Base-by-base conservation (phyloP, 2,888 invertebrate species). In the Campopleginae sp. region DNA sequence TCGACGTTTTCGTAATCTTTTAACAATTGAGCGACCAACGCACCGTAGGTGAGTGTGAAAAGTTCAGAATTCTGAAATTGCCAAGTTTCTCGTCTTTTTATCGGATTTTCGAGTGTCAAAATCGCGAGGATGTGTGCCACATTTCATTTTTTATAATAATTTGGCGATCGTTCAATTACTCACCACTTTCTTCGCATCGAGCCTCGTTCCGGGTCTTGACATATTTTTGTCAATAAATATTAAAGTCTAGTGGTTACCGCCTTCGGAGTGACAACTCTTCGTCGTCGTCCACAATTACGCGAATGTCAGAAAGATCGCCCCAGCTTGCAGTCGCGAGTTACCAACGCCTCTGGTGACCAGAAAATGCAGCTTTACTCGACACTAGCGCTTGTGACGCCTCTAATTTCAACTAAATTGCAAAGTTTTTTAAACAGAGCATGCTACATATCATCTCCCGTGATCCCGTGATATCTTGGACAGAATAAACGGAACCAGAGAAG, bases 1-100 rank as follows among this genome's bases (percentile, higher is more conserved):
- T 99, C 99, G 6, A 98, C 96, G 94, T 98, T 98, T 93, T 99
- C 99, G 90, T 97, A 97, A 93, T 99, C 99, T 94, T 98, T 98
- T 27, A 99, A 94, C 95, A 99, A 96, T 95, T 99, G 99, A 2
- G 99, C 97, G 0, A 99, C 99, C 85, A 99, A 94, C 3, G 99
- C 98, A 61, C 99, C 99, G 94, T 99, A 99, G 0, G 99, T 99
- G 71, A 99, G 95, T 7, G 99, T 98, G 89, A 99, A 97, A 82
- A 99, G 95, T 94, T 99, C 99, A 0, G 98, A 98, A 94, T 98
- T 99, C 98, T 98, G 94, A 70, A 94, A 95, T 90, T 38, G 0
- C 61, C 23, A 74, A 58, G 31, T 46, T 58, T 31, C n/a, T 58
- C 0, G 8, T 19, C 23, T 42, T 48, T 58, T 27, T 27, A 12